Evolutionary conservation across 1,140 invertebrate species (phyloP).

Genomic region (Hetaerina americana): DNA sequence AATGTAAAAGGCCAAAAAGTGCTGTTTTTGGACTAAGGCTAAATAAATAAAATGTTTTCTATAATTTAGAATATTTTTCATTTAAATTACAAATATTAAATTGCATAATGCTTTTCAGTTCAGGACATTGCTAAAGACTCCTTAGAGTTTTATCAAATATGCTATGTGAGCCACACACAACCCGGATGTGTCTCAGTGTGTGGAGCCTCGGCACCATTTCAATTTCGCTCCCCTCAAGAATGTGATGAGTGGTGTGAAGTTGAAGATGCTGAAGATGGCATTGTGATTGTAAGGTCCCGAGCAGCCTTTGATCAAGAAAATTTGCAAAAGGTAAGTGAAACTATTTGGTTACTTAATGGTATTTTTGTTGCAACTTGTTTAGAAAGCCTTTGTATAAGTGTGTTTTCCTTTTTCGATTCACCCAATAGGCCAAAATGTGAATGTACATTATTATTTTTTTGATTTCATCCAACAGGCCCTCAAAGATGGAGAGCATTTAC

Average conservation of each 20-base stretch:
- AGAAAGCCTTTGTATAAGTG: too few species aligned
- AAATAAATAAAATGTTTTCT: too few species aligned
- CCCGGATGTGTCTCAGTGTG: conserved; percentile 2
- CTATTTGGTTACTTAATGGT: neutral
- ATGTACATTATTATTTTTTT: too few species aligned
- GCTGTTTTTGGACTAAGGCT: too few species aligned
- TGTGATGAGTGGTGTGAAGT: conserved; percentile 15
- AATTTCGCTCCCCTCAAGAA: conserved; percentile 12
- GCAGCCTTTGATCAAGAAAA: neutral
- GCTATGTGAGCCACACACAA: conserved; percentile 15
- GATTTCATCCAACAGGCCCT: too few species aligned
- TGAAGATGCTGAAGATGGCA: conserved; percentile 14
- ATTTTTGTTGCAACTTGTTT: too few species aligned
- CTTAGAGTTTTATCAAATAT: conserved; percentile 17
- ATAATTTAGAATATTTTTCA: too few species aligned
- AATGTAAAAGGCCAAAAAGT: too few species aligned
- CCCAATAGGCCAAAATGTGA: too few species aligned
- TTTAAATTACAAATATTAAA: too few species aligned
- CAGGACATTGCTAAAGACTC: conserved; percentile 15
- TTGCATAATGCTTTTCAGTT: conserved; percentile 17
- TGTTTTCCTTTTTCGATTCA: too few species aligned
- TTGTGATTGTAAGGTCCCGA: conserved; percentile 10
- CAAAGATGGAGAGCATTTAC: neutral
- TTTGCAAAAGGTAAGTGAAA: neutral
- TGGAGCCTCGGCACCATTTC: conserved; percentile 17